Conservation (phyloP, 2,888 invertebrate genomes). For the Perizoma flavofasciatum region DNA sequence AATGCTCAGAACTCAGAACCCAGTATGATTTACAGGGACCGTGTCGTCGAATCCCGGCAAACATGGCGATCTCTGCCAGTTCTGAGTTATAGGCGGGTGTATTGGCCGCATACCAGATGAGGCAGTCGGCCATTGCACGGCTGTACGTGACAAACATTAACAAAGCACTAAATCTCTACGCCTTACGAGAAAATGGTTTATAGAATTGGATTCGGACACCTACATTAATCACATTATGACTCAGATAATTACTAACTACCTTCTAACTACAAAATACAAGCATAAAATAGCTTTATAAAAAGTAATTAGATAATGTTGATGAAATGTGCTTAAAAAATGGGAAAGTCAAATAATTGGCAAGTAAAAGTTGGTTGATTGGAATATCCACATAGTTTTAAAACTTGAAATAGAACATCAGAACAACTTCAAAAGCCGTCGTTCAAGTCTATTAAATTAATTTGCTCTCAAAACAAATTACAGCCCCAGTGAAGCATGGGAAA, state of each 20-base stretch:
- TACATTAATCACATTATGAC: no score
- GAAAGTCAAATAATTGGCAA: no score
- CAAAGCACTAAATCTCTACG: slow-evolving; percentile 58
- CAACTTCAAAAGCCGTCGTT: slow-evolving; percentile 23
- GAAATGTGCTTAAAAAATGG: no score
- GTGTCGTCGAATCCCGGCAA: slow-evolving; percentile 52
- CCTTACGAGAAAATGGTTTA: slow-evolving; percentile 51
- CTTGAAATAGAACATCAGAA: slow-evolving; percentile 11
- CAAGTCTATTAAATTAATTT: slow-evolving; percentile 28
- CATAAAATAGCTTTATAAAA: no score
- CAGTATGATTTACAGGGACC: slow-evolving; percentile 53
- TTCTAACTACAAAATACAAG: no score
- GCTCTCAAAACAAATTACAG: slow-evolving; percentile 23
- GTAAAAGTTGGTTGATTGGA: no score
- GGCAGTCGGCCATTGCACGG: slow-evolving; percentile 65
- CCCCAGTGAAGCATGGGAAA: slow-evolving; percentile 24
- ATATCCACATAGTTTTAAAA: no score
- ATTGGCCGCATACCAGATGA: slow-evolving; percentile 67
- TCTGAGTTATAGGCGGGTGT: slow-evolving; percentile 64
- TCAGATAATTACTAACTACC: no score
- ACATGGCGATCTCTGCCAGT: slow-evolving; percentile 58
- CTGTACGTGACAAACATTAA: slow-evolving; percentile 62
- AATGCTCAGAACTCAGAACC: slow-evolving; percentile 39
- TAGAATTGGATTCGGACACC: slow-evolving; percentile 39
- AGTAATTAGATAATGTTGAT: no score